Conservation (phyloP, 2,113 vertebrate genomes). For the Rattus norvegicus region GRCr8 NC_086029.1:45757501-45758000, state of each 20-base stretch:
- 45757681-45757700: background rate
- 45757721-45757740: background rate
- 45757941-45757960: background rate
- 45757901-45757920: background rate
- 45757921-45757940: fast-evolving
- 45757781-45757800: too few species aligned
- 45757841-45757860: fast-evolving
- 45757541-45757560: background rate
- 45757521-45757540: background rate
- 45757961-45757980: background rate
- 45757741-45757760: too few species aligned
- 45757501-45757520: fast-evolving
- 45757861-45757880: background rate
- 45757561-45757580: background rate
- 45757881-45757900: background rate
- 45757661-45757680: too few species aligned
- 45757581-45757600: too few species aligned
- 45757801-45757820: background rate
- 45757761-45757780: background rate
- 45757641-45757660: too few species aligned
- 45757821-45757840: fast-evolving
- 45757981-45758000: background rate
- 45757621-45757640: fast-evolving
- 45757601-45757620: background rate
- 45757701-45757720: background rate